These are phyloP conservation scores for Atrichornis clamosus DNA, from an alignment of 2,113 vertebrate species.

Conservation along the genomic window DNA sequence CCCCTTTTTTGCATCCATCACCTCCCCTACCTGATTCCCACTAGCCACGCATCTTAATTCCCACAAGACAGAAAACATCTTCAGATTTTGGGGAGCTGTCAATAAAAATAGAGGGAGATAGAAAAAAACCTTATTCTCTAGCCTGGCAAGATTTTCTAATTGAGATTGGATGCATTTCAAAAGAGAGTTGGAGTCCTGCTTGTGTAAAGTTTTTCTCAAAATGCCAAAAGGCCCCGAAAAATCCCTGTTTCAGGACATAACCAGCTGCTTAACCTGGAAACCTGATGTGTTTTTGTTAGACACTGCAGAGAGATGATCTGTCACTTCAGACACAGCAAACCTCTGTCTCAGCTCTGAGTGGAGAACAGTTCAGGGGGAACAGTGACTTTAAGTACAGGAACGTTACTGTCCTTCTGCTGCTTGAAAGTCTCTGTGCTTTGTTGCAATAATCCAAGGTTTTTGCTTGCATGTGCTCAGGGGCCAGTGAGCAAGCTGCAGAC, in stretches of 20 bases:
- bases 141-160: background rate
- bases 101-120: background rate
- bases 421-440: background rate
- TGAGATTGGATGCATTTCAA: background rate
- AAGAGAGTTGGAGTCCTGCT: background rate
- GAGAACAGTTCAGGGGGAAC: background rate
- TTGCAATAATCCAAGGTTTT: background rate
- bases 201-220: background rate
- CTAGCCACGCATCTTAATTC: background rate
- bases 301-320: background rate
- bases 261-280: background rate
- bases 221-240: background rate
- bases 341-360: background rate
- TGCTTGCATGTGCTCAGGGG: background rate
- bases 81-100: background rate
- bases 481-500: background rate
- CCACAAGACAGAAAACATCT: background rate
- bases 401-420: background rate
- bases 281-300: background rate
- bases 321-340: background rate
- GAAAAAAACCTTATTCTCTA: background rate
- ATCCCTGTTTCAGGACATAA: background rate
- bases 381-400: background rate
- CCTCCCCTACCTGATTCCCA: background rate
- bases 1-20: background rate